Evolutionary conservation across 2,113 vertebrate genomes (phyloP).

Genomic region (Cyanoliseus patagonus): DNA sequence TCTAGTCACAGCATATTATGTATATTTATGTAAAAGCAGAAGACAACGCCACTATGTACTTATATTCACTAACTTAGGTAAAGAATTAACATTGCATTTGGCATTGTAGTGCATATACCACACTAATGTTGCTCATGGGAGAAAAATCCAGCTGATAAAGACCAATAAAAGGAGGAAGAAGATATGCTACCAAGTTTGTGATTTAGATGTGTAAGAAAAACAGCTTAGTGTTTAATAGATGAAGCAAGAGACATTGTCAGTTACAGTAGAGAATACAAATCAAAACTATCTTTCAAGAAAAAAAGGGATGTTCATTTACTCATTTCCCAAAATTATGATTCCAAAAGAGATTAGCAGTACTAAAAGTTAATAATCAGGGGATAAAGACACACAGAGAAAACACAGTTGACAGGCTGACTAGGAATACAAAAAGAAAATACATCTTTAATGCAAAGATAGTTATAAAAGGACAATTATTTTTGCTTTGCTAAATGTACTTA

Average conservation of each 20-base stretch:
- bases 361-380: not conserved
- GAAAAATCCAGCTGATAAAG: conserved; percentile 38
- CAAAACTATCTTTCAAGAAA: not conserved
- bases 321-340: not conserved
- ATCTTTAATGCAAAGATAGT: not conserved
- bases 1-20: not conserved
- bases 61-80: conserved; percentile 36
- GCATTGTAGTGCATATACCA: conserved; percentile 6
- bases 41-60: not conserved
- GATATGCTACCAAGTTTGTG: not conserved
- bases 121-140: conserved; percentile 39
- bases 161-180: not conserved
- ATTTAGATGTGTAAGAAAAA: not conserved
- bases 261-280: not conserved
- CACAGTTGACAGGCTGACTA: not conserved
- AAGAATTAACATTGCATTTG: conserved; percentile 47
- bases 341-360: not conserved
- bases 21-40: conserved; percentile 30
- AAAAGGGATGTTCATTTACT: not conserved
- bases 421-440: not conserved
- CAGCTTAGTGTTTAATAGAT: conserved; percentile 17
- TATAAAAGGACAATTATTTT: not conserved
- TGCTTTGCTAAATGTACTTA: not conserved
- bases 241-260: not conserved
- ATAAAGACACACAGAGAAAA: not conserved